A percentile compares a stretch with the other conserved stretches of the same genome.
phyloP scores from a whole-genome alignment of 1,140 invertebrate genomes.

The Hetaerina americana region DNA sequence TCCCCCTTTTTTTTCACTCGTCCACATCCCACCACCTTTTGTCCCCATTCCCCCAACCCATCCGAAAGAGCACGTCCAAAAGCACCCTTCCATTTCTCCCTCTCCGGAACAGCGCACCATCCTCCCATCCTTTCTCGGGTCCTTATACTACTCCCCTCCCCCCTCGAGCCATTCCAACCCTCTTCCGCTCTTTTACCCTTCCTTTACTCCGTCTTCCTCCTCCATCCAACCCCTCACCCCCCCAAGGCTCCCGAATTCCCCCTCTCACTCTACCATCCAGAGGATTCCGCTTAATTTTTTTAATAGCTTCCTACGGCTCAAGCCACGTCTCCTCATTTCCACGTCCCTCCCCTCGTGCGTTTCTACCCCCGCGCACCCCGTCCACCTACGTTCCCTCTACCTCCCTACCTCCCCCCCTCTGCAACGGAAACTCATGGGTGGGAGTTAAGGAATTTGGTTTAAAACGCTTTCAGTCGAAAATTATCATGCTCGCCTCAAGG shows the following conservation, averaged over 20 bases:
- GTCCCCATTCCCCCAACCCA: background rate
- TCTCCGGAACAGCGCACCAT: too few relatives aligned
- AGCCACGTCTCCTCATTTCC: background rate
- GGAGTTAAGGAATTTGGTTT: too few relatives aligned
- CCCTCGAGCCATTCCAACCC: background rate
- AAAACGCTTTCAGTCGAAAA: too few relatives aligned
- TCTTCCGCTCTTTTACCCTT: background rate
- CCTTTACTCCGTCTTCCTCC: background rate
- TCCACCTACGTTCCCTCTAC: background rate
- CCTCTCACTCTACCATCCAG: background rate
- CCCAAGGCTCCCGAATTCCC: too few relatives aligned
- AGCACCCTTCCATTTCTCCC: background rate
- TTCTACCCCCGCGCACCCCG: background rate
- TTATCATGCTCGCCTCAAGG: too few relatives aligned
- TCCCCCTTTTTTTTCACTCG: background rate
- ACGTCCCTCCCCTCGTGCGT: too few relatives aligned
- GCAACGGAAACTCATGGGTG: too few relatives aligned
- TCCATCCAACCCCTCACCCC: too few relatives aligned
- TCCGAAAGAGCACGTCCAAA: background rate
- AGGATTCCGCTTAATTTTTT: background rate
- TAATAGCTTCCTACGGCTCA: background rate
- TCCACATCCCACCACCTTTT: background rate
- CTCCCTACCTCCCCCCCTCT: background rate
- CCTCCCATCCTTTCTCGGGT: too few relatives aligned
- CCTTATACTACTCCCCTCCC: too few relatives aligned